Evolutionary conservation across 2,888 invertebrate genomes (phyloP).

Genomic region (Cheiracanthium punctorium): DNA sequence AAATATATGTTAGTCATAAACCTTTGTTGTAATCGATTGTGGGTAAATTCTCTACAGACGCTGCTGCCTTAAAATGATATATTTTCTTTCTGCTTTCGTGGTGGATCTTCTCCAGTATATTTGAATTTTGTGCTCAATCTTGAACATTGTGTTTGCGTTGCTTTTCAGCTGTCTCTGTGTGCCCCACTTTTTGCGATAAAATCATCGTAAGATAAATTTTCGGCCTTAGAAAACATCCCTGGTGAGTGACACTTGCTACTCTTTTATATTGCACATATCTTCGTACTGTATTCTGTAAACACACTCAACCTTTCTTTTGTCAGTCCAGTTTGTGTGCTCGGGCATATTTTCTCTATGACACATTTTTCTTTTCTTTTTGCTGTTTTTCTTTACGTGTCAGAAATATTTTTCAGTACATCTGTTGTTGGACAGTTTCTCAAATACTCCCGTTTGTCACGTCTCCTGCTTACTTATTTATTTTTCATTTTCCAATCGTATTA

Average conservation of each 20-base stretch:
- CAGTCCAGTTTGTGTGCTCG: background rate
- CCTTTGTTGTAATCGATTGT: too few species aligned
- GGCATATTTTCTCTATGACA: background rate
- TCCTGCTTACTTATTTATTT: background rate
- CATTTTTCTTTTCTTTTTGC: background rate
- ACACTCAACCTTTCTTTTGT: background rate
- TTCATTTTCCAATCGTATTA: background rate
- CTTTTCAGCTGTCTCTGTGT: too few species aligned
- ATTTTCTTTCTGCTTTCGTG: too few species aligned
- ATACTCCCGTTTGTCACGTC: background rate
- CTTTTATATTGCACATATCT: background rate
- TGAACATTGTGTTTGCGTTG: background rate
- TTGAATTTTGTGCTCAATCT: too few species aligned
- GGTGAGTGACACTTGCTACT: background rate
- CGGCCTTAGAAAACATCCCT: background rate
- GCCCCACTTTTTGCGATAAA: too few species aligned
- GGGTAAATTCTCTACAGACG: too few species aligned
- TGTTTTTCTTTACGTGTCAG: background rate
- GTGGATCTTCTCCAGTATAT: too few species aligned
- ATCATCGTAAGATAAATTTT: background rate
- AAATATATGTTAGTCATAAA: too few species aligned
- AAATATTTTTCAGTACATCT: background rate
- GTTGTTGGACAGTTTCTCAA: background rate
- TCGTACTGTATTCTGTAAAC: background rate
- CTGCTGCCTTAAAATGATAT: too few species aligned